A percentile compares a stretch with the other conserved stretches of the same genome.
Conservation (phyloP, 1,140 invertebrate genomes). For the Brachionus paranguensis region DNA sequence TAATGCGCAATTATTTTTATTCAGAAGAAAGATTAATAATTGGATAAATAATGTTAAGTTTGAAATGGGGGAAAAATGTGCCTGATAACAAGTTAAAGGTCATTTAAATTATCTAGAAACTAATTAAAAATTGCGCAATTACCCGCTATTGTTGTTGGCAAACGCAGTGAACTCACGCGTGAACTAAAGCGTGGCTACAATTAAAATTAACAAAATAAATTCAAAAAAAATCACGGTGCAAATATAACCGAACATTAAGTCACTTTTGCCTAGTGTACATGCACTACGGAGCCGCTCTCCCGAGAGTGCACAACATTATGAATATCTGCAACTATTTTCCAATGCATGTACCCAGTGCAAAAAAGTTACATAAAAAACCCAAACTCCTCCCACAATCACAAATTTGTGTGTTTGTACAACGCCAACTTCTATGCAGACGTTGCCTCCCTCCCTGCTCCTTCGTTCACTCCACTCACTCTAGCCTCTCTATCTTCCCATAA, state of each 20-base stretch:
- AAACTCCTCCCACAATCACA: not conserved
- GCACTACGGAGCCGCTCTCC: not conserved
- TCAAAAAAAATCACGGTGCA: not conserved
- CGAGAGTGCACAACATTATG: not conserved
- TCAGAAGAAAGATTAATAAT: no score
- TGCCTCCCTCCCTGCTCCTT: slow-evolving; percentile 2
- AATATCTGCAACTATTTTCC: not conserved
- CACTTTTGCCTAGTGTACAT: not conserved
- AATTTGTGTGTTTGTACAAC: not conserved
- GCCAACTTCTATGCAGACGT: not conserved
- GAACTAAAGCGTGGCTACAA: not conserved
- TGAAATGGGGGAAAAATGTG: not conserved
- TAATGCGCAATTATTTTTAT: no score
- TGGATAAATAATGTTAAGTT: not conserved
- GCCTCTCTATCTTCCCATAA: not conserved
- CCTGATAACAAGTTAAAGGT: not conserved
- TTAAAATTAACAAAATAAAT: not conserved
- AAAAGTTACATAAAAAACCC: not conserved
- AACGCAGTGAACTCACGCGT: not conserved
- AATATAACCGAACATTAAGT: not conserved
- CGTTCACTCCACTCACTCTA: not conserved
- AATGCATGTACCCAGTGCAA: not conserved
- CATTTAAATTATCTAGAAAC: slow-evolving; percentile 17
- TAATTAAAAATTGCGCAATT: not conserved
- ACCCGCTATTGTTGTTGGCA: not conserved